Percentiles rank a stretch among this genome's conserved stretches.
These are phyloP conservation scores for Drosophila seguyi DNA, from an alignment of 1,140 invertebrate genomes.

Conservation along the genomic window DNA sequence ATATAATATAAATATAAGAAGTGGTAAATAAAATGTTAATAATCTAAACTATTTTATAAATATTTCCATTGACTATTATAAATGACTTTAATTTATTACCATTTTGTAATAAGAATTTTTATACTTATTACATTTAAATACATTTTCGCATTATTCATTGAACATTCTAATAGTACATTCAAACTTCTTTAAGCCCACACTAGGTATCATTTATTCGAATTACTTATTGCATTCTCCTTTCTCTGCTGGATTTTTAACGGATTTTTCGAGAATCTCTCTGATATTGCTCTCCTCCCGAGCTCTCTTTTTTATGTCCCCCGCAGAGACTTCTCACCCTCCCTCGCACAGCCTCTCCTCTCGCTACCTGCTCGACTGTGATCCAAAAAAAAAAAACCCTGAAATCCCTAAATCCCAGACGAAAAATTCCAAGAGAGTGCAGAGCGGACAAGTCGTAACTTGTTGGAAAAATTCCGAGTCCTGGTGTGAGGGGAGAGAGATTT, in stretches of 20 bases:
- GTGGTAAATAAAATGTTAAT: too few species aligned
- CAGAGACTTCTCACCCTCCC: neutral
- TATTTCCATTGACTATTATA: too few species aligned
- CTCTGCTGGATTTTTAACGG: slow-evolving; percentile 31
- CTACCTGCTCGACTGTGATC: slow-evolving; percentile 52
- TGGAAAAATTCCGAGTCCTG: slow-evolving; percentile 46
- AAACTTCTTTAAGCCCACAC: too few species aligned
- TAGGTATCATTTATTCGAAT: slow-evolving; percentile 20
- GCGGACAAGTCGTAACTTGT: slow-evolving; percentile 68
- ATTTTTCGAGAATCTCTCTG: slow-evolving; percentile 40
- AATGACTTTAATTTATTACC: too few species aligned
- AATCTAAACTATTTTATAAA: too few species aligned
- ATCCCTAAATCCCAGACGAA: slow-evolving; percentile 48
- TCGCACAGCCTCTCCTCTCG: slow-evolving; percentile 2
- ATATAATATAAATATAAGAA: too few species aligned
- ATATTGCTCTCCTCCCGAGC: slow-evolving; percentile 3
- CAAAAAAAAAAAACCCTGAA: slow-evolving; percentile 30
- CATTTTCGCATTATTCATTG: too few species aligned
- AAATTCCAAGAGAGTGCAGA: slow-evolving; percentile 54
- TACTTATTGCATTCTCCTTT: neutral
- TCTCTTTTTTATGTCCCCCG: slow-evolving; percentile 16
- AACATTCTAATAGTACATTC: too few species aligned
- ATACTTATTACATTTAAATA: too few species aligned
- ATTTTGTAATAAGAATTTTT: too few species aligned
- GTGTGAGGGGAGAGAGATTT: slow-evolving; percentile 59